Evolutionary conservation across 2,797 vertebrate genomes (phyloP), one percentile per base, ranked within the genome.

Genomic region (Crenuchus spilurus): DNA sequence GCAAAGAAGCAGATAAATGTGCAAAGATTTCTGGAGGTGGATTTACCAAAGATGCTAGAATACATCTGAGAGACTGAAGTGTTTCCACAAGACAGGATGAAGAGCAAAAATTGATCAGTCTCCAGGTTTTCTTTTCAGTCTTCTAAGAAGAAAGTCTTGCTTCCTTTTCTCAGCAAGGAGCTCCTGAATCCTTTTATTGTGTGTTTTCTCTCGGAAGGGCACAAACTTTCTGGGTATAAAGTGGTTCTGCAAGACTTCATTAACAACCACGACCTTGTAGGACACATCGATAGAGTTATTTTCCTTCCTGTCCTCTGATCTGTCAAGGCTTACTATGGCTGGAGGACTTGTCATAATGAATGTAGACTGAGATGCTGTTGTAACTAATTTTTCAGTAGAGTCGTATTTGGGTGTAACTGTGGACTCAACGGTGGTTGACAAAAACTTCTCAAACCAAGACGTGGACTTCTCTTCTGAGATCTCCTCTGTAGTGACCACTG

Each of bases 151-250:
- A 14, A 86, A 65, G 22, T 87, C 92, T 81, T 79, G 91, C 57
- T 86, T 93, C 4, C 92, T 89, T 80, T 93, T 96, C 82, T 96
- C 95, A 0, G 94, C 94, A 30, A 99, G 92, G 73, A 99, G 92
- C 89, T 97, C 90, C 77, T 98, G 96, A 85, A 99, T 98, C 67
- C 96, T 91, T 87, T 93, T 94, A 91, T 98, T 98, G 79, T 93
- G 95, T 2, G 95, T 99, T 89, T 90, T 94, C 88, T 98, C 96
- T 0, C 90, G 90, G 0, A 88, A 84, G 10, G 83, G 86, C 10
- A 65, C 68, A 26, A 84, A 90, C 80, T 90, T 92, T 79, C 85
- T 91, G 2, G 91, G 88, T 52, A 94, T 94, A 83, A 95, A 89
- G 82, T 93, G 88, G 82, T 91, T 94, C 28, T 91, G 92, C 1